phyloP scores from a whole-genome alignment of 2,888 invertebrate species.

The Ochropacha duplaris region DNA sequence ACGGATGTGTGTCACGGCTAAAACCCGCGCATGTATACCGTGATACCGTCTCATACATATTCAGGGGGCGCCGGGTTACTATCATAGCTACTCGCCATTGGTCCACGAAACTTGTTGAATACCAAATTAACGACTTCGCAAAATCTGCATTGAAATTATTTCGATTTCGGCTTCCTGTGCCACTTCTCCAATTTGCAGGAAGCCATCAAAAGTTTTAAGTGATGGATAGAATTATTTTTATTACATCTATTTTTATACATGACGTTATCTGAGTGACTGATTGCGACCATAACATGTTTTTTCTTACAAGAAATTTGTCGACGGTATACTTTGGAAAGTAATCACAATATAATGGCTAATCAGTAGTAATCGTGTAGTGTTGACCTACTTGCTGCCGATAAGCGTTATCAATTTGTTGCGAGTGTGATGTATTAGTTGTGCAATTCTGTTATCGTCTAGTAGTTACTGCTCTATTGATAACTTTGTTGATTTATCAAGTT shows the following conservation, averaged over 20 bases:
- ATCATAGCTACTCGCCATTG: slow-evolving; percentile 56
- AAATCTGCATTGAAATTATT: slow-evolving; percentile 71
- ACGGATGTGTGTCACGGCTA: slow-evolving; percentile 75
- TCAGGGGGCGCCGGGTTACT: slow-evolving; percentile 59
- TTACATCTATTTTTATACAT: slow-evolving; percentile 28
- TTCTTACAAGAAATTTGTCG: slow-evolving; percentile 27
- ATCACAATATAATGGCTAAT: slow-evolving; percentile 39
- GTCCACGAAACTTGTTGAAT: slow-evolving; percentile 70
- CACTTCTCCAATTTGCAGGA: slow-evolving; percentile 28
- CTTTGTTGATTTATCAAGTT: slow-evolving; percentile 58
- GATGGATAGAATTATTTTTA: slow-evolving; percentile 9
- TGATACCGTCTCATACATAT: slow-evolving; percentile 69
- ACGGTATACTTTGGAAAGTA: slow-evolving; percentile 24
- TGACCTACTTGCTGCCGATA: slow-evolving; percentile 73
- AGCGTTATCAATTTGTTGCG: slow-evolving; percentile 57
- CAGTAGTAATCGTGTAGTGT: slow-evolving; percentile 53
- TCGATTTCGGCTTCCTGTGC: slow-evolving; percentile 60
- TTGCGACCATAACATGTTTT: slow-evolving; percentile 37
- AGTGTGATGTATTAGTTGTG: slow-evolving; percentile 65
- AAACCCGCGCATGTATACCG: slow-evolving; percentile 54
- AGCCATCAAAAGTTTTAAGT: slow-evolving; percentile 26
- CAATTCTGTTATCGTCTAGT: slow-evolving; percentile 59
- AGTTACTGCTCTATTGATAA: slow-evolving; percentile 45
- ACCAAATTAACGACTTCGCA: slow-evolving; percentile 62
- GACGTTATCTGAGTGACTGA: slow-evolving; percentile 35